Percentiles rank a stretch among this genome's conserved stretches.
Conservation (phyloP, 1,140 invertebrate species). For the Macrosteles quadrilineatus region DNA sequence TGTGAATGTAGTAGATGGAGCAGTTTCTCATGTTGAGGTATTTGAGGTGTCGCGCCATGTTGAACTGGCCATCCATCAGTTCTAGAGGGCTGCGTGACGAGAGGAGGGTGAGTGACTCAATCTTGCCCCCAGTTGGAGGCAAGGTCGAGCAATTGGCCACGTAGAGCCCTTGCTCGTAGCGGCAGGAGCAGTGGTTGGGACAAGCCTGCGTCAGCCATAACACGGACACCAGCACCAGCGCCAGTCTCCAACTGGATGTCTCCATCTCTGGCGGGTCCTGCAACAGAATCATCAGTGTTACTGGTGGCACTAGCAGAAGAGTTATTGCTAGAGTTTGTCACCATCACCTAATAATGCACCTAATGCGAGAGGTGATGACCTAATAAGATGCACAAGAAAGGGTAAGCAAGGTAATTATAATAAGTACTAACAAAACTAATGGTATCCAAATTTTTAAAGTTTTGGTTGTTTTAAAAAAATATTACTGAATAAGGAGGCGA, state of each 20-base stretch:
- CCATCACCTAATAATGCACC: no score
- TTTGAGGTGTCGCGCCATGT: slow-evolving; percentile 34
- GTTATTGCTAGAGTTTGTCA: no score
- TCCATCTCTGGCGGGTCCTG: not conserved
- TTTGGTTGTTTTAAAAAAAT: no score
- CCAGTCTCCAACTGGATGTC: slow-evolving; percentile 6
- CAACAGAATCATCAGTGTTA: no score
- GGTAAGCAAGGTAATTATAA: no score
- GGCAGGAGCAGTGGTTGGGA: slow-evolving; percentile 36
- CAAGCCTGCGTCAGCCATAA: slow-evolving; percentile 23
- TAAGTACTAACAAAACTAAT: no score
- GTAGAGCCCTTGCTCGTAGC: slow-evolving; percentile 25
- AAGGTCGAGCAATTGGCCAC: slow-evolving; percentile 33
- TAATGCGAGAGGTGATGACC: no score
- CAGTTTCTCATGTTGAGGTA: slow-evolving; percentile 61
- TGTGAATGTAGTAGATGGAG: slow-evolving; percentile 66
- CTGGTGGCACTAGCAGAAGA: no score
- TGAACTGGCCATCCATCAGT: slow-evolving; percentile 36
- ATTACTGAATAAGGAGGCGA: no score
- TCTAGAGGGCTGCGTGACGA: not conserved
- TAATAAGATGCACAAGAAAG: no score
- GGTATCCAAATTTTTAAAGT: no score
- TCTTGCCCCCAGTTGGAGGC: not conserved
- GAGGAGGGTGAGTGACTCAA: slow-evolving; percentile 31
- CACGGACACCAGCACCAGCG: slow-evolving; percentile 21